Base-by-base conservation (phyloP, 2,113 vertebrate genomes). In the Psettodes erumei region DNA sequence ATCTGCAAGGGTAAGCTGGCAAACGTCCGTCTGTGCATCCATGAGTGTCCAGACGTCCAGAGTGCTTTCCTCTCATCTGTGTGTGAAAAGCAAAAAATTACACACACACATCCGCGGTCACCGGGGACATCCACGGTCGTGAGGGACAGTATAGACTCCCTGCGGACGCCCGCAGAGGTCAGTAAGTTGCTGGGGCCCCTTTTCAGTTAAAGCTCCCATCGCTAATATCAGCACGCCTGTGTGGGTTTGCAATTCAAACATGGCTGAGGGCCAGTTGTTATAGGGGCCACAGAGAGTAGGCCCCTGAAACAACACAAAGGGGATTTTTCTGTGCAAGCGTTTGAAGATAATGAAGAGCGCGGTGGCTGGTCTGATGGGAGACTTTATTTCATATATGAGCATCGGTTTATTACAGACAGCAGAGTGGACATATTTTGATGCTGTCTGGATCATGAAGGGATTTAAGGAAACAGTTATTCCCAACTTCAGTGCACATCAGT, bases 1-100 rank as follows among this genome's bases (percentile, higher is more conserved):
- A 95, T 98, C 86, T 97, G 96, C 95, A 97, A 95, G 90, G 96
- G 96, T 98, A 86, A 68, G 90, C 51, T 40, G 10, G n/a, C 48
- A 1, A 0, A 32, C 33, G 33, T n/a, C 61, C 54, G 21, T 77
- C 40, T 59, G 38, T 51, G 45, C 42, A 19, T 68, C 16, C 35
- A 13, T 21, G 40, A 35, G 30, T 27, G 67, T 12, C 35, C 4
- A 59, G n/a, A 7, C 1, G 42, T 47, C 45, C 50, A 16, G 21
- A 1, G 48, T 12, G 70, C 30, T 30, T 47, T 30, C 5, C 9
- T 45, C 10, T 28, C 25, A 15, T 28, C 21, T 13, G 5, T 71
- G 43, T 51, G 30, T 38, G 61, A 45, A 68, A 68, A 59, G 5
- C 25, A 30, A 23, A 38, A 58, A 25, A 8, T 23, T 25, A 27